Conservation (phyloP, 2,113 vertebrate genomes). For the Halcyon senegalensis region DNA sequence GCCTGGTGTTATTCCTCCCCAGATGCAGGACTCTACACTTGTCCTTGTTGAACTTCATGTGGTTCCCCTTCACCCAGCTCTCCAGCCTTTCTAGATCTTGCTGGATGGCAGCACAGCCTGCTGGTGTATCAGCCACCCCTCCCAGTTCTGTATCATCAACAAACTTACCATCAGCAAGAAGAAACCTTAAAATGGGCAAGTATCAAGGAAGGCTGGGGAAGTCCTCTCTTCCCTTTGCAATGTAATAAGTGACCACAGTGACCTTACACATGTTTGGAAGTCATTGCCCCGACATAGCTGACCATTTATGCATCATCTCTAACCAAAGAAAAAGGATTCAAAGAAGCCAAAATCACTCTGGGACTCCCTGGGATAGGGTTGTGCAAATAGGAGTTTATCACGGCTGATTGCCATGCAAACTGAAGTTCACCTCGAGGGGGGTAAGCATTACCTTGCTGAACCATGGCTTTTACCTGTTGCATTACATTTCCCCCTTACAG, state of each 20-base stretch:
- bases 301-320: not conserved
- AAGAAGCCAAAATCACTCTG: not conserved
- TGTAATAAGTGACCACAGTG: not conserved
- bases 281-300: not conserved
- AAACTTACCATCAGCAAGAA: not conserved
- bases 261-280: not conserved
- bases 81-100: no score
- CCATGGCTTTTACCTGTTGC: not conserved
- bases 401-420: not conserved
- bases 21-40: no score
- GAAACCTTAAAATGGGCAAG: not conserved
- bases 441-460: not conserved
- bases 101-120: no score
- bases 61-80: no score
- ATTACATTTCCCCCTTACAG: not conserved
- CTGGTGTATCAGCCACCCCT: no score
- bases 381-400: not conserved
- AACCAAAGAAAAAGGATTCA: not conserved
- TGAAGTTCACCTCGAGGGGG: accelerated
- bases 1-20: no score
- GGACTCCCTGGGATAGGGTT: not conserved
- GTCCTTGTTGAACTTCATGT: no score
- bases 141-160: no score
- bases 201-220: not conserved
- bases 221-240: not conserved